Percentiles rank a stretch among this genome's conserved stretches.
phyloP scores from a whole-genome alignment of 2,797 vertebrate genomes.

The Hippocampus kuda region DNA sequence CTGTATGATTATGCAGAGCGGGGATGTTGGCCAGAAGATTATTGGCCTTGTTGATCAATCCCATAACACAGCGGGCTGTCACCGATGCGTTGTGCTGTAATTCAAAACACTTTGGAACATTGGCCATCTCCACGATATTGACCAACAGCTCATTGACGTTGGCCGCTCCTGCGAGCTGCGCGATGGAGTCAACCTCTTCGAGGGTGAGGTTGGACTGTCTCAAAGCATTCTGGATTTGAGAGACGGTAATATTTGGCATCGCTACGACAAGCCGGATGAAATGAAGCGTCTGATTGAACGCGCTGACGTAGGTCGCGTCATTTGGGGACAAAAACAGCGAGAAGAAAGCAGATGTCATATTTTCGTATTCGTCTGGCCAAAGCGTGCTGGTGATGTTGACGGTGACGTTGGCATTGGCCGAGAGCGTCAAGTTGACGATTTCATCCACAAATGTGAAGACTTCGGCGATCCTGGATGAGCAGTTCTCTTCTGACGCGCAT shows the following conservation, averaged over 20 bases:
- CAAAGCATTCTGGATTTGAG: slow-evolving; percentile 48
- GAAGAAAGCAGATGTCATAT: slow-evolving; percentile 39
- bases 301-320: slow-evolving; percentile 30
- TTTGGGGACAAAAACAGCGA: slow-evolving; percentile 44
- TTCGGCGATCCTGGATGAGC: slow-evolving; percentile 43
- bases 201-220: slow-evolving; percentile 56
- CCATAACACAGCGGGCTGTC: slow-evolving; percentile 44
- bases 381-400: slow-evolving; percentile 27
- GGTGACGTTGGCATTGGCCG: slow-evolving; percentile 15
- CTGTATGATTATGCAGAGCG: slow-evolving; percentile 32
- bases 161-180: slow-evolving; percentile 29
- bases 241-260: slow-evolving; percentile 39
- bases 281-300: slow-evolving; percentile 39
- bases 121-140: slow-evolving; percentile 35
- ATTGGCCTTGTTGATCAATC: slow-evolving; percentile 39
- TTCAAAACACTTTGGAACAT: slow-evolving; percentile 51
- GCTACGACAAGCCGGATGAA: slow-evolving; percentile 47
- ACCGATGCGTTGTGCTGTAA: slow-evolving; percentile 16
- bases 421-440: slow-evolving; percentile 30
- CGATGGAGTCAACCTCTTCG: slow-evolving; percentile 46
- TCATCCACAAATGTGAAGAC: slow-evolving; percentile 49
- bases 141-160: slow-evolving; percentile 39
- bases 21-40: slow-evolving; percentile 43
- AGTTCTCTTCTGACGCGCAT: slow-evolving; percentile 50
- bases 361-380: slow-evolving; percentile 33